Evolutionary conservation across 1,140 invertebrate genomes (phyloP).

Genomic region (Drosophila insularis): DNA sequence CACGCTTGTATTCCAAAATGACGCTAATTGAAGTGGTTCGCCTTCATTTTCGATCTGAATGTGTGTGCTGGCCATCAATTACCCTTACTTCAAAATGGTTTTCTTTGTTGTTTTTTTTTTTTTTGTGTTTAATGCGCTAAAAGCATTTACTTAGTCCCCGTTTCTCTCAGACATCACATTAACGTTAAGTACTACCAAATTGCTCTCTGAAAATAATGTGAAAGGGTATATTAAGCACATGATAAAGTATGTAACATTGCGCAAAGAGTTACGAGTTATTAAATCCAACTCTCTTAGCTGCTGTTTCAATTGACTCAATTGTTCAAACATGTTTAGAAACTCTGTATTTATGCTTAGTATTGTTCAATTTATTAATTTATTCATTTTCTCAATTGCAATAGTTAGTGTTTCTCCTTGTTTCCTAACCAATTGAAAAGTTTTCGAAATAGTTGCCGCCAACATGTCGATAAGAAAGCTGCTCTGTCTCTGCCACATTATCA

Average conservation of each 20-base stretch:
- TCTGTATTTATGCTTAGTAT: not conserved
- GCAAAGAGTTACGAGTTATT: not conserved
- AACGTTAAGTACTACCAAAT: conserved; percentile 60
- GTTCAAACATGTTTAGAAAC: too few species aligned
- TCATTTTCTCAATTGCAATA: not conserved
- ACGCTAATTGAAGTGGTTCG: conserved; percentile 74
- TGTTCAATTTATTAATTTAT: not conserved
- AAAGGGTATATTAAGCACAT: not conserved
- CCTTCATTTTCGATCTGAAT: conserved; percentile 19
- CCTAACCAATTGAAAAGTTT: not conserved
- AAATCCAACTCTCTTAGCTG: too few species aligned
- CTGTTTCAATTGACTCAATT: too few species aligned
- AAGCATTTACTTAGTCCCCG: conserved; percentile 53
- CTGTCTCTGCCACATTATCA: conserved; percentile 51
- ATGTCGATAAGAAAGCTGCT: conserved; percentile 33
- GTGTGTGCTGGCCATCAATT: conserved; percentile 61
- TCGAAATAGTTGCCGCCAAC: conserved; percentile 32
- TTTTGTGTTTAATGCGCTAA: conserved; percentile 34
- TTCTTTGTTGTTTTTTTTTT: conserved; percentile 17
- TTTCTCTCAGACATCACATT: conserved; percentile 50
- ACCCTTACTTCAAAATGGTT: conserved; percentile 53
- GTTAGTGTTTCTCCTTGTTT: not conserved
- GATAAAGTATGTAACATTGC: not conserved
- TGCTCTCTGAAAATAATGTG: conserved; percentile 39
- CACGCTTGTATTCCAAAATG: conserved; percentile 35